These are phyloP conservation scores for Pogonomyrmex barbatus DNA, from an alignment of 1,140 invertebrate genomes.

Conservation along the genomic window DNA sequence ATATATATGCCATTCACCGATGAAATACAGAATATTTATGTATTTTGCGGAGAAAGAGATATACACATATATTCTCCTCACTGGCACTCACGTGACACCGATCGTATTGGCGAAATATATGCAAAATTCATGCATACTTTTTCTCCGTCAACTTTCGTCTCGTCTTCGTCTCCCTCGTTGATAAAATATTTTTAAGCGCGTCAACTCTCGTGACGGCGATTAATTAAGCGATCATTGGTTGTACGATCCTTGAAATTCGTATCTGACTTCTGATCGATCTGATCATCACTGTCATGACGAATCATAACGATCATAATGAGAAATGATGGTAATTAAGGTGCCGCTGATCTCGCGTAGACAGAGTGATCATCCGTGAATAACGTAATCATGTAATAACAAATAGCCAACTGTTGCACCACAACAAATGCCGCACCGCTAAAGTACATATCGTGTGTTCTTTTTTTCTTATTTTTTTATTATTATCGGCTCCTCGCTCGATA, in stretches of 20 bases:
- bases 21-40: no score
- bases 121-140: neutral
- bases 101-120: no score
- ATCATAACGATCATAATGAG: slow-evolving; percentile 3
- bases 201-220: neutral
- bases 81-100: no score
- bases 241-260: neutral
- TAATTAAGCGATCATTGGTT: neutral
- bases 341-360: slow-evolving; percentile 6
- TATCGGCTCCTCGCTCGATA: neutral
- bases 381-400: slow-evolving; percentile 14
- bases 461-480: neutral
- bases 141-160: neutral
- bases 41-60: no score
- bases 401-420: slow-evolving; percentile 12
- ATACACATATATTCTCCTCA: no score
- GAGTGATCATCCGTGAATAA: slow-evolving; percentile 23
- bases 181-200: neutral
- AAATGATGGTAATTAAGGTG: slow-evolving; percentile 3
- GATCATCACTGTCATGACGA: neutral
- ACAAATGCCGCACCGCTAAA: neutral
- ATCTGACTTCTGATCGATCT: neutral
- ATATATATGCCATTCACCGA: no score
- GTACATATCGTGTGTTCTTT: neutral
- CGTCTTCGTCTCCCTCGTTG: neutral